Evolutionary conservation across 35 echinoderm and acorn worm species (phyloP).

Genomic region (Apostichopus japonicus): DNA sequence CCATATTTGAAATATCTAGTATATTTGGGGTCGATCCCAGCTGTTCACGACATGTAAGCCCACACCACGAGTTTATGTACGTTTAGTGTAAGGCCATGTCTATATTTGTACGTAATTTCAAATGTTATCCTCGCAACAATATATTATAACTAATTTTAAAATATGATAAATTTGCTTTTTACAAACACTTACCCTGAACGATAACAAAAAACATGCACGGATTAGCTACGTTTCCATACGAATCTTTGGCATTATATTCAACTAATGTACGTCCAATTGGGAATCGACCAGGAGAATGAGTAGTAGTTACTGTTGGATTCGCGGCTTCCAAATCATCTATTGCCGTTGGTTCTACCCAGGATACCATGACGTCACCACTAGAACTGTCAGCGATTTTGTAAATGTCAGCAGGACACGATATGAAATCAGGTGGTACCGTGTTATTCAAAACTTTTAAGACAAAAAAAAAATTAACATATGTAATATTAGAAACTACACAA

Average conservation of each 20-base stretch:
- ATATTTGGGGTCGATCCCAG: too few relatives aligned
- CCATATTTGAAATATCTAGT: too few relatives aligned
- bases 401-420: conserved; percentile 41
- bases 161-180: neutral
- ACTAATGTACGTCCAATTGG: conserved; percentile 25
- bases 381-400: conserved; percentile 2
- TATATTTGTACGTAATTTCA: too few relatives aligned
- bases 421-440: neutral
- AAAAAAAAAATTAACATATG: neutral
- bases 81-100: too few relatives aligned
- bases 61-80: too few relatives aligned
- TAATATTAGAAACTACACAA: neutral
- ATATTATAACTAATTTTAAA: too few relatives aligned
- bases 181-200: conserved; percentile 11
- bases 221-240: neutral
- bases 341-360: conserved; percentile 6
- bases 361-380: conserved; percentile 9
- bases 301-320: neutral
- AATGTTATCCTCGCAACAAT: too few relatives aligned
- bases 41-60: too few relatives aligned
- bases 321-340: conserved; percentile 22
- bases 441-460: neutral
- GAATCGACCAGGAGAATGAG: conserved; percentile 8
- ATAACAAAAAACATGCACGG: conserved; percentile 25
- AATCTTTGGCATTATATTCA: neutral